Evolutionary conservation across 1,140 invertebrate genomes (phyloP), one percentile per base, ranked within the genome.

Genomic region (Ditylenchus dipsaci): DNA sequence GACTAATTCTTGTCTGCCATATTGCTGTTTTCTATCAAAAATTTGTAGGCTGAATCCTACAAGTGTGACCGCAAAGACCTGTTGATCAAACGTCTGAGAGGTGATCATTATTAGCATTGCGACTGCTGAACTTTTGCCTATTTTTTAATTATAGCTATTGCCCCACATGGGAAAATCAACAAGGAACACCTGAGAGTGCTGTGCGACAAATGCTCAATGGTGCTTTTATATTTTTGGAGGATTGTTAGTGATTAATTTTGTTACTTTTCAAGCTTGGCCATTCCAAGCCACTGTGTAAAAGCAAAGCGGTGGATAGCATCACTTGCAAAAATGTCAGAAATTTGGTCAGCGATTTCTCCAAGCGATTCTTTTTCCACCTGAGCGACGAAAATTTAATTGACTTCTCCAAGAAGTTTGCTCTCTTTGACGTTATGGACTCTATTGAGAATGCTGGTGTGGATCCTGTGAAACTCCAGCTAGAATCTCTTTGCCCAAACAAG

Each of bases 321-420:
- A 61, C 19, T 33, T n/a, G 3, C 29, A 61, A 43, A n/a, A 61
- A 21, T 8, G 13, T 61, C n/a, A 5, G 59, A 5, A 43, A 61
- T 33, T 19, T 29, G n/a, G 38, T 61, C 19, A 61, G 26, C n/a
- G 38, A 61, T 7, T 61, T 61, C 38, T 61, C 38, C n/a, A 61
- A 61, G 59, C n/a, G n/a, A 19, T 61, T 61, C 29, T 61, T 61
- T 30, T 61, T 61, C 59, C 59, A 61, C n/a, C 38, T 61, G 3
- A 19, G 3, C 5, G 59, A 61, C 8, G 29, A 61, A 8, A 43
- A 43, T n/a, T 30, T 33, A n/a, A 19, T 61, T 27, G 59, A 61
- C 26, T 61, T 61, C 8, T 43, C 27, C n/a, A 61, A 43, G 27
- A 30, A 43, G 8, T 61, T 61, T 61, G 38, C 59, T 13, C n/a